Evolutionary conservation across 2,888 invertebrate genomes (phyloP).

Genomic region (Plagodis pulveraria): DNA sequence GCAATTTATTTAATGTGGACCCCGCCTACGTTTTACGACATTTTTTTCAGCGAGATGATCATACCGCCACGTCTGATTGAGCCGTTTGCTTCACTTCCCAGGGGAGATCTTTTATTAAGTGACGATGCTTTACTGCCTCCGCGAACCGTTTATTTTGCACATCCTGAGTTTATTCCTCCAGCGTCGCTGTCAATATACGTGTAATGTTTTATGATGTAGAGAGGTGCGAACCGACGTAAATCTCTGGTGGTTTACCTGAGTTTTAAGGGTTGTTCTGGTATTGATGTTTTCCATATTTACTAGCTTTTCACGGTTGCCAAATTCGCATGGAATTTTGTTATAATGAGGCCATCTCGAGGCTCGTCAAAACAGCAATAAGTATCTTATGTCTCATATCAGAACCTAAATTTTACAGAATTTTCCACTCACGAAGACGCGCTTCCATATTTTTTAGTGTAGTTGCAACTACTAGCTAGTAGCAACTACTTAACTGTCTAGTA

Average conservation of each 20-base stretch:
- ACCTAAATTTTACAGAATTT: too few species aligned
- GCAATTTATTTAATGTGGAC: conserved; percentile 79
- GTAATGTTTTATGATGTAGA: conserved; percentile 38
- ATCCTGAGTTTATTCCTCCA: conserved; percentile 41
- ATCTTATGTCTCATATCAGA: too few species aligned
- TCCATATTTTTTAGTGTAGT: too few species aligned
- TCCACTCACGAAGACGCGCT: too few species aligned
- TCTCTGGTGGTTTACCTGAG: conserved; percentile 16
- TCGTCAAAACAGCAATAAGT: too few species aligned
- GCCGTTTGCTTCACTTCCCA: conserved; percentile 73
- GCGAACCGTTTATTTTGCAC: conserved; percentile 52
- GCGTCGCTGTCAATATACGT: conserved; percentile 45
- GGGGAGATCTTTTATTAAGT: conserved; percentile 77
- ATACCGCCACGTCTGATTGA: conserved; percentile 77
- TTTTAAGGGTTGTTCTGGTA: not conserved
- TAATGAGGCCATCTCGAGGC: too few species aligned
- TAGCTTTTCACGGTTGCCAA: too few species aligned
- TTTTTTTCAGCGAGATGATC: conserved; percentile 72
- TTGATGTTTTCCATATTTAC: too few species aligned
- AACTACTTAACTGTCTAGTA: too few species aligned
- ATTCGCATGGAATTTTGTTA: too few species aligned
- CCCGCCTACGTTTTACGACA: conserved; percentile 72
- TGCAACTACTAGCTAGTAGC: too few species aligned
- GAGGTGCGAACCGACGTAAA: conserved; percentile 31
- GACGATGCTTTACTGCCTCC: conserved; percentile 66